Evolutionary conservation across 2,888 invertebrate species (phyloP).

Genomic region (Stenodema calcarata): DNA sequence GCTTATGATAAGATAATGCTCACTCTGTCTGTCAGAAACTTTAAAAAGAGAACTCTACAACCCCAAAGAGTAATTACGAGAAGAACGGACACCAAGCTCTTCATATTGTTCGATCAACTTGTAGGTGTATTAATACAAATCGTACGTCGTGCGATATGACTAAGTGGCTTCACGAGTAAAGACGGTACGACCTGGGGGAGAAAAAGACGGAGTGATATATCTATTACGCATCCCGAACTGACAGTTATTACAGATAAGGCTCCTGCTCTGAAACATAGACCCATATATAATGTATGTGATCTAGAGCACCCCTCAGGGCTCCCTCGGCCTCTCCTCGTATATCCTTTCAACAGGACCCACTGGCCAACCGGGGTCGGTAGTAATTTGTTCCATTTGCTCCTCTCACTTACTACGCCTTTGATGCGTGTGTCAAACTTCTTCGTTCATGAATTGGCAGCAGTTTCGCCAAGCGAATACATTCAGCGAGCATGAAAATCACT

Average conservation of each 20-base stretch:
- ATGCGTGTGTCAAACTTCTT: too few species aligned
- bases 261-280: not conserved
- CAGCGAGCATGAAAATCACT: too few species aligned
- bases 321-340: not conserved
- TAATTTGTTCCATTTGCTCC: not conserved
- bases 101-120: not conserved
- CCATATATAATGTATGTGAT: conserved; percentile 22
- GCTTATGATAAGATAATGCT: too few species aligned
- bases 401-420: not conserved
- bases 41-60: too few species aligned
- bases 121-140: too few species aligned
- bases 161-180: not conserved
- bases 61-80: too few species aligned
- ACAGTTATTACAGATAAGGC: conserved; percentile 32
- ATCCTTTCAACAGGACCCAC: not conserved
- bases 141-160: not conserved
- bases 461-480: too few species aligned
- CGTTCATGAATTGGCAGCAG: too few species aligned
- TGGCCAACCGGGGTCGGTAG: not conserved
- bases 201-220: not conserved
- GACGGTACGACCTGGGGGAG: not conserved
- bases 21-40: too few species aligned
- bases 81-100: not conserved
- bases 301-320: conserved; percentile 25
- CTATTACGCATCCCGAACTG: not conserved